Conservation (phyloP, 2,888 invertebrate species). For the Deroplatys truncata region DNA sequence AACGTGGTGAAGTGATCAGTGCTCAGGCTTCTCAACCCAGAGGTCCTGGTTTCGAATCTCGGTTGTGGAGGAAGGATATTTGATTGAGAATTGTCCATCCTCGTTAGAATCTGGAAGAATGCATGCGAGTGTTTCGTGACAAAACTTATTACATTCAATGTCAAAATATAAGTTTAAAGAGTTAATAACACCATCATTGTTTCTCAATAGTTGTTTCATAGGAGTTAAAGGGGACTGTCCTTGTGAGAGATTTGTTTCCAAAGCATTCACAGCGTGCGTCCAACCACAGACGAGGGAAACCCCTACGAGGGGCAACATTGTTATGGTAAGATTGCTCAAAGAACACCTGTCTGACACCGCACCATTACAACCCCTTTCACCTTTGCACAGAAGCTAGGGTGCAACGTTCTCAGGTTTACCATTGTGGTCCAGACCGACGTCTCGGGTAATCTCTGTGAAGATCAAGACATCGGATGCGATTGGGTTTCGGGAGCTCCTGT, state of each 20-base stretch:
- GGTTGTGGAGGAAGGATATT: too few relatives aligned
- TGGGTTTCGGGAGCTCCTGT: background rate
- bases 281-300: background rate
- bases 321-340: background rate
- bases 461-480: background rate
- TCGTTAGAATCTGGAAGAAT: too few relatives aligned
- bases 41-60: too few relatives aligned
- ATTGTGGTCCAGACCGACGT: background rate
- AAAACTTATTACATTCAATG: too few relatives aligned
- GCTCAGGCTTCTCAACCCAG: too few relatives aligned
- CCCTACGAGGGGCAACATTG: background rate
- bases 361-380: background rate
- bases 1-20: too few relatives aligned
- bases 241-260: background rate
- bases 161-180: too few relatives aligned
- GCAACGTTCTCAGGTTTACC: background rate
- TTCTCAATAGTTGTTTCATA: too few relatives aligned
- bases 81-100: too few relatives aligned
- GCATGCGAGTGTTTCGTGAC: too few relatives aligned
- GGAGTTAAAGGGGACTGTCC: too few relatives aligned
- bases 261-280: background rate
- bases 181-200: too few relatives aligned
- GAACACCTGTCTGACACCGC: background rate
- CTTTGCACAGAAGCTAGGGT: background rate
- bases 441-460: background rate